Conservation (phyloP, 1,140 invertebrate species). For the Eciton burchellii region DNA sequence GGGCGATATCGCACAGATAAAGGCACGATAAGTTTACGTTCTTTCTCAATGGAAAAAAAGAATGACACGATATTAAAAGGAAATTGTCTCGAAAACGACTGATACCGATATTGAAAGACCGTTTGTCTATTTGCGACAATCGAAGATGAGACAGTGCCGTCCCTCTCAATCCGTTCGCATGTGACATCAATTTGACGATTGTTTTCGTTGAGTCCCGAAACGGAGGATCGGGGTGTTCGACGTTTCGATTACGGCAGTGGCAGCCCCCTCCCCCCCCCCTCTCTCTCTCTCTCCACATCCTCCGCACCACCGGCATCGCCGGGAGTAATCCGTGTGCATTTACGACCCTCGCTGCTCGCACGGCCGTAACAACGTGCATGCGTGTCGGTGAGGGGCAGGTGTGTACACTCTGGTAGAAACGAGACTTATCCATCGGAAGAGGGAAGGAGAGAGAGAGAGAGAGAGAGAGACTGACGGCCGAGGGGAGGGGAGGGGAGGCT, state of each 20-base stretch:
- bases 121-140: too few species aligned
- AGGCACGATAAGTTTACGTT: too few species aligned
- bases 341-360: constrained; percentile 80
- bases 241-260: constrained; percentile 55
- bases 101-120: too few species aligned
- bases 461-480: constrained; percentile 61
- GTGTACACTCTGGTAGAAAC: constrained; percentile 76
- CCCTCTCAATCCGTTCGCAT: too few species aligned
- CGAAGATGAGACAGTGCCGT: too few species aligned
- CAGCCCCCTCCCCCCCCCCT: too few species aligned
- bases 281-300: constrained; percentile 64
- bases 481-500: constrained; percentile 24
- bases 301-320: constrained; percentile 64
- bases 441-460: constrained; percentile 54
- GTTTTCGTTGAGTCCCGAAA: not conserved
- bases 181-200: not conserved
- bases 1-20: too few species aligned
- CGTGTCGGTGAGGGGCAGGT: constrained; percentile 83
- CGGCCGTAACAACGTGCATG: constrained; percentile 75
- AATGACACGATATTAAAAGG: too few species aligned
- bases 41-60: too few species aligned
- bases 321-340: constrained; percentile 82
- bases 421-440: constrained; percentile 58
- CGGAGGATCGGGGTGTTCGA: constrained; percentile 5
- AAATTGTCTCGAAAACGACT: too few species aligned